These are phyloP conservation scores for Caenorhabditis remanei DNA, from an alignment of 1,140 invertebrate species.

Conservation along the genomic window DNA sequence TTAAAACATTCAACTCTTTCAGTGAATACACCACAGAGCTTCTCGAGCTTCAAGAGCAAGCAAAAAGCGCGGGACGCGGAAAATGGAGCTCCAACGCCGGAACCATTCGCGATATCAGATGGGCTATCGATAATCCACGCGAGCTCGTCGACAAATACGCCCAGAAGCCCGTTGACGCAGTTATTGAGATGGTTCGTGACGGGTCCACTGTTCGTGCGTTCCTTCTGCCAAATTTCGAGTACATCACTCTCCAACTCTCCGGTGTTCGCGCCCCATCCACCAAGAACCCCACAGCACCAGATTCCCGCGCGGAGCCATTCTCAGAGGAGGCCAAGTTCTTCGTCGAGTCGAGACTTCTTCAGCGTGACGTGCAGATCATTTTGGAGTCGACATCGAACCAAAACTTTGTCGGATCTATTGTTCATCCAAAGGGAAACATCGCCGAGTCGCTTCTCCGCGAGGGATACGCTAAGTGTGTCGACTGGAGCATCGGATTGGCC, in stretches of 20 bases:
- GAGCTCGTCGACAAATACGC: constrained; percentile 86
- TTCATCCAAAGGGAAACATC: constrained; percentile 95
- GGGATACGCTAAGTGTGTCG: constrained; percentile 95
- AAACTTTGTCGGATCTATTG: constrained; percentile 91
- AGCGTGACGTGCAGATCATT: constrained; percentile 89
- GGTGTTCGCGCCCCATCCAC: constrained; percentile 85
- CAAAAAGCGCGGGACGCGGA: constrained; percentile 88
- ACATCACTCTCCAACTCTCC: constrained; percentile 92
- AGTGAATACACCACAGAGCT: constrained; percentile 80
- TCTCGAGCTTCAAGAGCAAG: constrained; percentile 89
- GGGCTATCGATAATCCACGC: constrained; percentile 87
- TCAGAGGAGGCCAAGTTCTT: constrained; percentile 90
- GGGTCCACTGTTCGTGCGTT: constrained; percentile 93
- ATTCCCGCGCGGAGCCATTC: constrained; percentile 81
- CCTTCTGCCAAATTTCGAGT: constrained; percentile 87
- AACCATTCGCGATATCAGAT: constrained; percentile 86
- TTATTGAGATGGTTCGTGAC: constrained; percentile 83
- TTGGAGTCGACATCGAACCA: constrained; percentile 90
- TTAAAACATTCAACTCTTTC: constrained; percentile 44
- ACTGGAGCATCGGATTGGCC: constrained; percentile 89
- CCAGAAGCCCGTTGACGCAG: constrained; percentile 84
- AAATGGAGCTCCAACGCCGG: constrained; percentile 82
- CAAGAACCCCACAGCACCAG: constrained; percentile 47
- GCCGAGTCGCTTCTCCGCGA: constrained; percentile 90
- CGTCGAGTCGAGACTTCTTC: constrained; percentile 89